phyloP scores from a whole-genome alignment of 2,888 invertebrate species.

The Agonopterix subpropinquella region DNA sequence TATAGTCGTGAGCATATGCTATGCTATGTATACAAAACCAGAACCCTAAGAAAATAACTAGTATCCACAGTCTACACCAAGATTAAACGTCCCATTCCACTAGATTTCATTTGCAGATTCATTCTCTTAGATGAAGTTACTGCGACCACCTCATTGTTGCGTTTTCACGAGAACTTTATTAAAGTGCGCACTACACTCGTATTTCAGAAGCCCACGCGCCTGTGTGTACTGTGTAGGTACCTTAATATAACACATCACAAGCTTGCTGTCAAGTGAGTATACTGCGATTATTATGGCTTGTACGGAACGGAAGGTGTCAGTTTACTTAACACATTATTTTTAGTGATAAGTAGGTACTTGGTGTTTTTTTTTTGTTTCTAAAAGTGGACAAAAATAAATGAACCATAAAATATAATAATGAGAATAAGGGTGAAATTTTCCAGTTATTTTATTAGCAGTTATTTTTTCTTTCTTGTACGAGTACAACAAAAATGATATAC shows the following conservation, averaged over 20 bases:
- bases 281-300: constrained; percentile 40
- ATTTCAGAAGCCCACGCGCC: constrained; percentile 37
- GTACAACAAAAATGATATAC: no score
- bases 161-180: constrained; percentile 62
- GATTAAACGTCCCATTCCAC: constrained; percentile 31
- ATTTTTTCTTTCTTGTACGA: no score
- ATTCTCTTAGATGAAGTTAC: constrained; percentile 61
- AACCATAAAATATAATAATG: no score
- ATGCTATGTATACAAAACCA: no score
- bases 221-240: constrained; percentile 13
- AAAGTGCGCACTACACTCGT: constrained; percentile 46
- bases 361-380: no score
- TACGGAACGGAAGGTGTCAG: constrained; percentile 2
- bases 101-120: constrained; percentile 58
- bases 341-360: no score
- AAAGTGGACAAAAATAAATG: no score
- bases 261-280: constrained; percentile 43
- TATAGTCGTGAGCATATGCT: no score
- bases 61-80: constrained; percentile 11
- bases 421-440: no score
- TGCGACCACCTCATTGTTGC: constrained; percentile 49
- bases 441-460: no score
- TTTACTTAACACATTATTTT: neutral
- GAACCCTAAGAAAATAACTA: no score
- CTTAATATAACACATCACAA: constrained; percentile 16